These are phyloP conservation scores for Pluvialis apricaria DNA, from an alignment of 2,113 vertebrate genomes.

Conservation along the genomic window DNA sequence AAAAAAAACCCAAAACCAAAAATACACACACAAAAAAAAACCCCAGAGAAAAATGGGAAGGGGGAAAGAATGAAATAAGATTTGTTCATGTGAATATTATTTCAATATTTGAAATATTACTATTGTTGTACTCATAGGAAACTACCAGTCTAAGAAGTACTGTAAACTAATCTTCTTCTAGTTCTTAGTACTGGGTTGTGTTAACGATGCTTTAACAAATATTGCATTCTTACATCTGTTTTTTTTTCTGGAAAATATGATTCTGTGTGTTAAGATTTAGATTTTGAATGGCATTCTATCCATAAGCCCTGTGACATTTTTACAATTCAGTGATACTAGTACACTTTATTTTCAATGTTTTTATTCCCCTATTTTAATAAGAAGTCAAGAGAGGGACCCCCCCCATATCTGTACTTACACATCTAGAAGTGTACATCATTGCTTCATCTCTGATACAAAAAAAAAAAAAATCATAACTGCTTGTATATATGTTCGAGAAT, in stretches of 20 bases:
- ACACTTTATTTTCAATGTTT: background rate
- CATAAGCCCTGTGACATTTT: background rate
- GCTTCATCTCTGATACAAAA: background rate
- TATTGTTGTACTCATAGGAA: background rate
- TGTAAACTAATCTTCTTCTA: background rate
- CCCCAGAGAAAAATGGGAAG: no score
- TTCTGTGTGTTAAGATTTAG: background rate
- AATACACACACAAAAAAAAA: no score
- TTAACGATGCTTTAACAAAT: background rate
- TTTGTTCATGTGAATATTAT: background rate
- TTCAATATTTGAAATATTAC: background rate
- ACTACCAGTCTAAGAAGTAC: background rate
- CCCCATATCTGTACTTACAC: background rate
- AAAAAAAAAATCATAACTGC: background rate
- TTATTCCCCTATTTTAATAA: background rate
- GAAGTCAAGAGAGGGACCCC: rapidly evolving
- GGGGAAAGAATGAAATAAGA: background rate
- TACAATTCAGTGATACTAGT: background rate
- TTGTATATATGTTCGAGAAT: background rate
- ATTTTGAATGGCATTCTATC: background rate
- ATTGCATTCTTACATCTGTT: background rate
- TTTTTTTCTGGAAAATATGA: background rate
- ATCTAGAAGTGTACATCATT: background rate
- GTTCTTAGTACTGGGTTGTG: background rate
- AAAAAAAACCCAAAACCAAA: no score